Evolutionary conservation across 2,888 invertebrate genomes (phyloP), one percentile per base, ranked within the genome.

Genomic region (Limenitis camilla): DNA sequence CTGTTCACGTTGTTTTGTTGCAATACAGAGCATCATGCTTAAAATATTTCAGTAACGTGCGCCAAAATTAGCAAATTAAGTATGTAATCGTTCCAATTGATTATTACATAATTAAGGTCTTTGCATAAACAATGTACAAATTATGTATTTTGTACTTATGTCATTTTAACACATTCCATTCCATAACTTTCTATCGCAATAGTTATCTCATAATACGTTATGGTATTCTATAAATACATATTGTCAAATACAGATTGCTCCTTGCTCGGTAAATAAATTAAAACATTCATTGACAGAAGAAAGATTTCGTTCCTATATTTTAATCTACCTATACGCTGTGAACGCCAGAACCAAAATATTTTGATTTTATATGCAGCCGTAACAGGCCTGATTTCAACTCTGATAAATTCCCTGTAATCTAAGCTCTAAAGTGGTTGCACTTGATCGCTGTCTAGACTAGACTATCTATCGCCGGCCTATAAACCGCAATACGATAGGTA

Each of bases 401-500:
- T 64, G 68, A 73, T 76, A 74, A 73, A 74, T 69, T 61, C 62
- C 55, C 54, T 61, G 72, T 72, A 78, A 76, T 77, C 72, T 71
- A 70, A 71, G 67, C 71, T 70, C 61, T 68, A 68, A 68, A 73
- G 58, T 61, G 61, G 61, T 64, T 63, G 62, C 68, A 71, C 73
- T 78, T 69, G 73, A 76, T 75, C 72, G 71, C 68, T 62, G 75
- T 74, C 70, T 69, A 71, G 72, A 69, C 74, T 64, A 67, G 66
- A 69, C 64, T 63, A 64, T 63, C 64, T 64, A 68, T 62, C 66
- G 65, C 63, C 61, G 63, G 60, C 65, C 68, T 66, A 71, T 74
- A 74, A 74, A 74, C 72, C 71, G 75, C 74, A 76, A 76, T 70
- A 64, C 66, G 78, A 79, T 78, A 19, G 19, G 19, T 19, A 77